phyloP scores from a whole-genome alignment of 2,888 invertebrate genomes.

The Rapana venosa region DNA sequence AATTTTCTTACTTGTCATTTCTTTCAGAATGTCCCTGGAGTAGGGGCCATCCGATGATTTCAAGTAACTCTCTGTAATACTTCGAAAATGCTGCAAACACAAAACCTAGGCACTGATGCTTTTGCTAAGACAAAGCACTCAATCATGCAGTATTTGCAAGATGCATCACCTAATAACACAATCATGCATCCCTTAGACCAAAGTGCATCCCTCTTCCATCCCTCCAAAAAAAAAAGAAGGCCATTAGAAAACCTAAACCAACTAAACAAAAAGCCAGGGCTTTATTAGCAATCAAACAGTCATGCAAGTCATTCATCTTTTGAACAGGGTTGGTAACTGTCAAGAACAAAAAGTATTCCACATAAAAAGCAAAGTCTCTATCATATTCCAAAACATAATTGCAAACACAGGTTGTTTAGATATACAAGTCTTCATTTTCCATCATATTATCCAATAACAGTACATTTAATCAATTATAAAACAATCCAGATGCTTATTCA shows the following conservation, averaged over 20 bases:
- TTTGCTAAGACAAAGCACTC: neutral
- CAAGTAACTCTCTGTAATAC: constrained; percentile 73
- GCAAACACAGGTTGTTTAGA: too few relatives aligned
- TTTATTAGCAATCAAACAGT: neutral
- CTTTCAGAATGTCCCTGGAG: constrained; percentile 75
- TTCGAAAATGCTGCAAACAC: constrained; percentile 68
- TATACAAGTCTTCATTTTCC: too few relatives aligned
- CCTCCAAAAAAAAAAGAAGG: neutral
- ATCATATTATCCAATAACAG: too few relatives aligned
- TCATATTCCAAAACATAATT: too few relatives aligned
- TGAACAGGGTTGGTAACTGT: too few relatives aligned
- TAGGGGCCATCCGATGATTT: constrained; percentile 69
- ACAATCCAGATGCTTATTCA: too few relatives aligned
- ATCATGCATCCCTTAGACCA: neutral
- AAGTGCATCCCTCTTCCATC: neutral
- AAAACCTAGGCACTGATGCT: neutral
- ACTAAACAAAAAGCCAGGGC: neutral
- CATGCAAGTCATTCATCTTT: too few relatives aligned
- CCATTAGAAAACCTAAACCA: neutral
- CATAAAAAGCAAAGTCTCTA: too few relatives aligned
- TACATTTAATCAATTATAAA: too few relatives aligned
- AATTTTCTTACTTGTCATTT: constrained; percentile 75
- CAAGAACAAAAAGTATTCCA: too few relatives aligned
- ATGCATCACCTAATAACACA: neutral
- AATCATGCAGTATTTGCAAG: neutral